A percentile compares a stretch with the other conserved stretches of the same genome.
Conservation (phyloP, 2,888 invertebrate species). For the Byasa hedistus region DNA sequence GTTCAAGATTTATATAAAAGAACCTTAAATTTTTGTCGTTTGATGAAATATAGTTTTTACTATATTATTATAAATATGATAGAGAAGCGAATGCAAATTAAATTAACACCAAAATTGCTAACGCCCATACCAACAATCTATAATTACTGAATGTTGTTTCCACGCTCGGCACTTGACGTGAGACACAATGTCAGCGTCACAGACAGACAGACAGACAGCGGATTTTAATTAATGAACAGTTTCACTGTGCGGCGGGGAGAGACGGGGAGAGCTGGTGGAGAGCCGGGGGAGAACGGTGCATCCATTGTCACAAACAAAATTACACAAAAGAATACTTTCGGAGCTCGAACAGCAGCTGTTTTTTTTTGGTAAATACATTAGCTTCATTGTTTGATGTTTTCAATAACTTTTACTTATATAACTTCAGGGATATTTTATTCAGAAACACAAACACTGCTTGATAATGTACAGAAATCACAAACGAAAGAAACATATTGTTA, state of each 20-base stretch:
- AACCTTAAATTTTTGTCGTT: too few relatives aligned
- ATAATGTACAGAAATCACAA: too few relatives aligned
- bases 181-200: conserved; percentile 24
- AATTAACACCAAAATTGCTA: conserved; percentile 4
- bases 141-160: conserved; percentile 24
- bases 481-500: too few relatives aligned
- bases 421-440: too few relatives aligned
- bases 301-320: conserved; percentile 3
- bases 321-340: conserved; percentile 2
- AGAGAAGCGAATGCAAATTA: conserved; percentile 7
- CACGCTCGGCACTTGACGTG: conserved; percentile 22
- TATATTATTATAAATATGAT: too few relatives aligned
- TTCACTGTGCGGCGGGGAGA: conserved; percentile 4
- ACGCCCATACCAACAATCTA: conserved; percentile 10
- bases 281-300: not conserved
- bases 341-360: not conserved
- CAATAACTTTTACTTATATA: not conserved
- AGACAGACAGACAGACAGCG: conserved; percentile 25
- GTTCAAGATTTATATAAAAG: too few relatives aligned
- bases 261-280: not conserved
- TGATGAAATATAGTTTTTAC: too few relatives aligned
- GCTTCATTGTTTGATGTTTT: not conserved
- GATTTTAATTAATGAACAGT: conserved; percentile 29
- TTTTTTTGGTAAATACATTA: not conserved
- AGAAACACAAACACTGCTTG: too few relatives aligned